Percentiles rank a stretch among this genome's conserved stretches.
Evolutionary conservation across 2,888 invertebrate species (phyloP).

Genomic region (Ophion ellenae): DNA sequence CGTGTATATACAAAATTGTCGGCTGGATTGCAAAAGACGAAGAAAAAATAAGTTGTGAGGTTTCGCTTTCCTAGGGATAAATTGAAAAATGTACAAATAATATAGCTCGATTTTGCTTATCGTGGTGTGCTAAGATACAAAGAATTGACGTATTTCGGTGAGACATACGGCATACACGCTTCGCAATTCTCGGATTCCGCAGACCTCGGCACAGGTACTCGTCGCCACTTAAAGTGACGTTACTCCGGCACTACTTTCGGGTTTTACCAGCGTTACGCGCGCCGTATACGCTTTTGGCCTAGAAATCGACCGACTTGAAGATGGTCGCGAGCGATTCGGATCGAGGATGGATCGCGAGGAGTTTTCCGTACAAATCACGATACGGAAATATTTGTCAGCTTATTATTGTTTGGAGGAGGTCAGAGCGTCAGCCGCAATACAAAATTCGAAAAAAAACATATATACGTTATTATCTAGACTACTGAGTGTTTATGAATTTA

Average conservation of each 20-base stretch:
- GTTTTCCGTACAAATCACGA: too few relatives aligned
- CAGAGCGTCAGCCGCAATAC: too few relatives aligned
- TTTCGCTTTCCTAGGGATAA: neutral
- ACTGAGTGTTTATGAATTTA: too few relatives aligned
- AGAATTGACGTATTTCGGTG: slow-evolving; percentile 6
- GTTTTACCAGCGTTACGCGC: slow-evolving; percentile 15
- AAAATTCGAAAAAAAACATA: too few relatives aligned
- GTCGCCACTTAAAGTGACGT: slow-evolving; percentile 57
- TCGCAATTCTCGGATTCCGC: slow-evolving; percentile 3
- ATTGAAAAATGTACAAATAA: neutral
- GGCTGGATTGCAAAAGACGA: neutral
- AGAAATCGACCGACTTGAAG: slow-evolving; percentile 15
- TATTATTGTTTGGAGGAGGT: too few relatives aligned
- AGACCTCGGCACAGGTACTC: slow-evolving; percentile 24
- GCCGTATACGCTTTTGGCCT: neutral
- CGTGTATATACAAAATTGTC: neutral
- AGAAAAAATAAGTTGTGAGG: neutral
- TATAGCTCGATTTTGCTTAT: neutral
- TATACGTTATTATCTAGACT: too few relatives aligned
- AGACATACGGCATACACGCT: slow-evolving; percentile 51
- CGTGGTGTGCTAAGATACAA: slow-evolving; percentile 3
- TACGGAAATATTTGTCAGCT: too few relatives aligned
- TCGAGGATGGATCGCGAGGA: too few relatives aligned
- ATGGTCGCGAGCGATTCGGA: slow-evolving; percentile 9
- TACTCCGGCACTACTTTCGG: slow-evolving; percentile 50